Evolutionary conservation across 1,140 invertebrate species (phyloP), one percentile per base, ranked within the genome.

Genomic region (Hycleus cichorii): DNA sequence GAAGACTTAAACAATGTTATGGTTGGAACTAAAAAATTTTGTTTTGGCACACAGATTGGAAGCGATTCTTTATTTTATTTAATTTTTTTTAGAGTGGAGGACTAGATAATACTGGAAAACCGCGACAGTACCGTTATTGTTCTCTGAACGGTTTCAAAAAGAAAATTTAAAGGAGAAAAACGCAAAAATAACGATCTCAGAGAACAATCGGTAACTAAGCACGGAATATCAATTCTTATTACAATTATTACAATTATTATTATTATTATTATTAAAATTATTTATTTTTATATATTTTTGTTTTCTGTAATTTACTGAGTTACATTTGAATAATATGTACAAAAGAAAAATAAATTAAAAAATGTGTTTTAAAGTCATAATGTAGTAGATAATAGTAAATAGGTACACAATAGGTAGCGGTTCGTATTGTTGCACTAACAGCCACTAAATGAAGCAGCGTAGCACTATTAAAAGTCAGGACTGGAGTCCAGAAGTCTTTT

Each of bases 401-500:
- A 67, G 63, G 65, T 67, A 67, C 65, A 65, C 64, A 64, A 56
- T 55, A 53, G 65, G 63, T 63, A 67, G 65, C 65, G 63, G 61
- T 50, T 32, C 51, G 9, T 38, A 32, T 5, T 39, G 52, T 55
- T 43, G 52, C 25, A 39, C 10, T 27, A 27, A 44, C 18, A 18
- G 45, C 27, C 32, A 32, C 32, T 32, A 32, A 32, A 43, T n/a
- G 42, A 10, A 39, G 10, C 18, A 43, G 40, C 7, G 42, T 48
- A 48, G 39, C 27, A 40, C 25, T 63, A 32, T 68, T 69, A 79
- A 66, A 75, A 77, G 59, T 78, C 78, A 57, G 74, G 73, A 69
- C 72, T 76, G 51, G 76, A 73, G 66, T 79, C 79, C 49, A 82
- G 72, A 58, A 82, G 71, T 32, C 79, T 71, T 69, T 82, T 82